Evolutionary conservation across 2,113 vertebrate species (phyloP), one percentile per base, ranked within the genome.

Genomic region (Mungos mungo): DNA sequence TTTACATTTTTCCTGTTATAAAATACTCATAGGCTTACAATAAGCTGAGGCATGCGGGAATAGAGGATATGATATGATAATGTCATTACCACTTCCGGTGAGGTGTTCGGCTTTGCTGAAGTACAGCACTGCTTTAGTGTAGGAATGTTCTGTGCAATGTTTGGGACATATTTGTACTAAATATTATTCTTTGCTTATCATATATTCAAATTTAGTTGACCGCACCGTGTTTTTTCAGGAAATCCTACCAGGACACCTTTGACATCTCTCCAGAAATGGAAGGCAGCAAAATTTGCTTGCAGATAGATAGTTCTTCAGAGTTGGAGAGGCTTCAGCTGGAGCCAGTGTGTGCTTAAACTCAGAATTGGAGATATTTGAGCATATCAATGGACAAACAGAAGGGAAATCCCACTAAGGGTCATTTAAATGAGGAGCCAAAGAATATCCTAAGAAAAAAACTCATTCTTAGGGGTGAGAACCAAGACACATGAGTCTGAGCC

Each of bases 1-100:
- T 96, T 91, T 84, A 33, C 65, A 80, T 74, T 84, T 94, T 80
- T 81, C n/a, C 41, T 74, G 90, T n/a, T 89, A 60, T 57, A 29
- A 12, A 86, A 41, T 57, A 66, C 16, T 79, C 33, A 74, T 79
- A 79, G n/a, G 19, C 8, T 95, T 93, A 92, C 72, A 95, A 72
- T 31, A 90, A 97, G n/a, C 66, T 35, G 41, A 72, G 27, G 25
- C 21, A 41, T 23, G 1, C 71, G 31, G 35, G 29, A 47, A 72
- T 71, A 79, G n/a, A 79, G 63, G 31, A 60, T 83, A 60, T 79
- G n/a, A 79, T 1, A 18, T 15, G 45, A 80, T 25, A 88, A 82
- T 35, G 71, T 18, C 12, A 25, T 83, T 57, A 35, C 63, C 60
- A 77, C 8, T 85, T 80, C 31, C 68, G 45, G 25, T 47, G 41